Conservation (phyloP, 2,113 vertebrate species). For the Ctenomys sociabilis region DNA sequence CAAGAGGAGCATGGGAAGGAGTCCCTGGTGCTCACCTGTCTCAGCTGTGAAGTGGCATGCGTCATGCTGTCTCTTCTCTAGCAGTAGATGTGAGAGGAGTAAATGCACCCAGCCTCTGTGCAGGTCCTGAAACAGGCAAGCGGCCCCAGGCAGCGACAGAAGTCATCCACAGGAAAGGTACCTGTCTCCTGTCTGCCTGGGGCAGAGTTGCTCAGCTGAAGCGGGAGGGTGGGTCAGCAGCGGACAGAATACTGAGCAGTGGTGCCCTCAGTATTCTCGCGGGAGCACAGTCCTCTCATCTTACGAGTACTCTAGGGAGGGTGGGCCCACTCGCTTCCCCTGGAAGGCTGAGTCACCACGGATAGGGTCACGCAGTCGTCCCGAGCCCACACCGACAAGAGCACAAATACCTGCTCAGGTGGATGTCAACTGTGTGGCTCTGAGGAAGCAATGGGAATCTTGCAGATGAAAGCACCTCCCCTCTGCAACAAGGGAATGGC, state of each 20-base stretch:
- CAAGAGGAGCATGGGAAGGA: neutral
- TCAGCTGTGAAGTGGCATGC: neutral
- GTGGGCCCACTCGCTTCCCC: neutral
- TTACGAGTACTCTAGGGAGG: neutral
- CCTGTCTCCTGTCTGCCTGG: neutral
- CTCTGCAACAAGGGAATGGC: neutral
- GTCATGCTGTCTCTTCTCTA: neutral
- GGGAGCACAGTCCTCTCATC: neutral
- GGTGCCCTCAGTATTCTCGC: neutral
- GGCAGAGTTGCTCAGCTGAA: neutral
- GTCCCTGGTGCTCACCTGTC: neutral
- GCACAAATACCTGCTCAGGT: neutral
- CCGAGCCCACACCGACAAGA: neutral
- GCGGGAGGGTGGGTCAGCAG: neutral
- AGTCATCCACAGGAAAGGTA: neutral
- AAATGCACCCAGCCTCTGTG: neutral
- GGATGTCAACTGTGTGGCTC: neutral
- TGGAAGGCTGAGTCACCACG: neutral
- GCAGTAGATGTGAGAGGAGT: neutral
- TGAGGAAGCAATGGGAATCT: neutral
- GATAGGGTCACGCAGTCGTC: neutral
- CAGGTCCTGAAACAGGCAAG: neutral
- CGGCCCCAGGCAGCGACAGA: neutral
- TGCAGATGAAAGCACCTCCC: neutral
- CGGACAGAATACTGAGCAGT: neutral